Conservation (phyloP, 2,888 invertebrate genomes). For the Sussaba pulchella region DNA sequence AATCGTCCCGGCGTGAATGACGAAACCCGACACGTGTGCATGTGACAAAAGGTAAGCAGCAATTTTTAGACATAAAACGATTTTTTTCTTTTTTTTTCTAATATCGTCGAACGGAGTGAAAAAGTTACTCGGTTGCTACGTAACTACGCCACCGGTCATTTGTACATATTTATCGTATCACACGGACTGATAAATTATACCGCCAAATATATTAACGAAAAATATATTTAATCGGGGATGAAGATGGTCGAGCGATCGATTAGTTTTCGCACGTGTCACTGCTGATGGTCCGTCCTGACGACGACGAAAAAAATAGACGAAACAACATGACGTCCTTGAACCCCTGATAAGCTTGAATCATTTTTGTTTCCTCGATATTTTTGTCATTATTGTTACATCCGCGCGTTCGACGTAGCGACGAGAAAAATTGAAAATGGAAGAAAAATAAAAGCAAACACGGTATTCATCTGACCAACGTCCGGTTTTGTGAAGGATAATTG, state of each 20-base stretch:
- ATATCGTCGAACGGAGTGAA: slow-evolving; percentile 1
- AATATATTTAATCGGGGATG: slow-evolving; percentile 2
- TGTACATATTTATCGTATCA: slow-evolving; percentile 44
- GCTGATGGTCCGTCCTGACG: slow-evolving; percentile 48
- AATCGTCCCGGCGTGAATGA: slow-evolving; percentile 68
- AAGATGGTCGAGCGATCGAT: slow-evolving; percentile 33
- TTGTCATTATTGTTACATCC: slow-evolving; percentile 4
- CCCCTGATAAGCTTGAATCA: slow-evolving; percentile 4
- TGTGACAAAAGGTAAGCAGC: slow-evolving; percentile 29
- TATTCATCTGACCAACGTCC: slow-evolving; percentile 22
- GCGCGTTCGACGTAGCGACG: slow-evolving; percentile 44
- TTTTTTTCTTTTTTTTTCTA: no score
- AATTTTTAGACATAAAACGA: neutral
- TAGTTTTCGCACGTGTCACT: slow-evolving; percentile 44
- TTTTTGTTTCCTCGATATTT: neutral
- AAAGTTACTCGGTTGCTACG: slow-evolving; percentile 52
- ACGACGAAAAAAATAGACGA: neutral
- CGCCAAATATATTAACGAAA: slow-evolving; percentile 30
- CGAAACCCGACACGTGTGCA: slow-evolving; percentile 45
- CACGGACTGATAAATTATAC: slow-evolving; percentile 49
- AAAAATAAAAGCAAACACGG: neutral
- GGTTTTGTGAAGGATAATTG: slow-evolving; percentile 46
- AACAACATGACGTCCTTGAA: neutral
- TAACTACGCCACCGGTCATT: slow-evolving; percentile 51
- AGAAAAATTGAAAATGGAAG: neutral